phyloP scores from a whole-genome alignment of 2,888 invertebrate genomes.

The Eurytoma californica region DNA sequence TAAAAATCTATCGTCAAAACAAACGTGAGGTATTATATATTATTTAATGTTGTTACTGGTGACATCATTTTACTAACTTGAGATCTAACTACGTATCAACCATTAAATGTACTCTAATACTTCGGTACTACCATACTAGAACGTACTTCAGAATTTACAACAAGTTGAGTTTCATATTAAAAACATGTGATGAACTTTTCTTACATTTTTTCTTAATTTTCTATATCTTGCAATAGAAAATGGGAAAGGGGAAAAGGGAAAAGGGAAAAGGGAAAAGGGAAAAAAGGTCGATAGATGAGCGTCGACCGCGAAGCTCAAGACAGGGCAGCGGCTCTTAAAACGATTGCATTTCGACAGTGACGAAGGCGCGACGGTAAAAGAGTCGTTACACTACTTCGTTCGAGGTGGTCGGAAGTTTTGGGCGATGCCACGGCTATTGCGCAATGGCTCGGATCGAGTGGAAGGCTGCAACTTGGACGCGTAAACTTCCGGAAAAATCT shows the following conservation, averaged over 20 bases:
- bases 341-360: constrained; percentile 58
- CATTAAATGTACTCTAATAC: too few relatives aligned
- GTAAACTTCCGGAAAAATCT: constrained; percentile 47
- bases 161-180: too few relatives aligned
- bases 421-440: constrained; percentile 43
- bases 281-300: background rate
- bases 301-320: constrained; percentile 33
- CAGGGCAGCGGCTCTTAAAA: constrained; percentile 60
- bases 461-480: constrained; percentile 15
- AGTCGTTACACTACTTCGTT: constrained; percentile 60
- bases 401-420: constrained; percentile 39
- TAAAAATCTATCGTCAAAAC: too few relatives aligned
- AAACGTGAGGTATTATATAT: too few relatives aligned
- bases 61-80: too few relatives aligned
- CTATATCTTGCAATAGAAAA: background rate
- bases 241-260: background rate
- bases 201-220: constrained; percentile 11
- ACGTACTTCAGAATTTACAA: too few relatives aligned
- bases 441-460: constrained; percentile 33
- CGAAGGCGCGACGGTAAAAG: constrained; percentile 63
- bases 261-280: background rate
- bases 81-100: too few relatives aligned
- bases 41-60: too few relatives aligned
- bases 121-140: too few relatives aligned
- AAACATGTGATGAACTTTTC: background rate